Percentiles rank a stretch among this genome's conserved stretches.
Evolutionary conservation across 1,140 invertebrate species (phyloP).

Genomic region (Goniozus legneri): DNA sequence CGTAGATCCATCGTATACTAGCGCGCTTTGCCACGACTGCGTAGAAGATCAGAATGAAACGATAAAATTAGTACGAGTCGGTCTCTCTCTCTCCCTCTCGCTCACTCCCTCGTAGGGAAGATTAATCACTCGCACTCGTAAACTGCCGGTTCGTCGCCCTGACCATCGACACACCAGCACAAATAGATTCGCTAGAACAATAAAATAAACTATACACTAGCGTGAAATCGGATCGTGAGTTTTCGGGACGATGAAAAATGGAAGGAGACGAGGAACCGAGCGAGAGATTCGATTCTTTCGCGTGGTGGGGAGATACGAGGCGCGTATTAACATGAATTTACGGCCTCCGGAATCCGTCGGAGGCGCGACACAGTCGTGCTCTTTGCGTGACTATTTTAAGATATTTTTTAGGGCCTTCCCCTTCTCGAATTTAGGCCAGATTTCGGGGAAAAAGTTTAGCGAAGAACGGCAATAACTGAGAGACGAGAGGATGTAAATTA

Average conservation of each 20-base stretch:
- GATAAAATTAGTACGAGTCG: too few species aligned
- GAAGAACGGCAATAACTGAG: too few species aligned
- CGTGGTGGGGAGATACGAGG: neutral
- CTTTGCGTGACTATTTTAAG: neutral
- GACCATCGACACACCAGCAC: neutral
- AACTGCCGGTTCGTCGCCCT: neutral
- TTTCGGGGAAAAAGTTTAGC: neutral
- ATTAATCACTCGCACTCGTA: neutral
- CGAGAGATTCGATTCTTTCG: too few species aligned
- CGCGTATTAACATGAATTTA: neutral
- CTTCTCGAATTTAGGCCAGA: neutral
- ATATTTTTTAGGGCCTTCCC: neutral
- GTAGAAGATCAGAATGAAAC: too few species aligned
- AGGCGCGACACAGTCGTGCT: neutral
- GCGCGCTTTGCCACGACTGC: neutral
- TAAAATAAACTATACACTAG: neutral
- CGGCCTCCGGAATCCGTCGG: neutral
- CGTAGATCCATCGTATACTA: neutral
- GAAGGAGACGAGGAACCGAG: neutral
- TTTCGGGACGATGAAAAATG: neutral
- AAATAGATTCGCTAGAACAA: neutral
- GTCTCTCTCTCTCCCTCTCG: neutral
- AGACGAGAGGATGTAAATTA: too few species aligned
- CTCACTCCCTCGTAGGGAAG: neutral
- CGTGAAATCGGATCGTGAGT: neutral